phyloP scores from a whole-genome alignment of 1,140 invertebrate species.

The Dolichoris vasculosae region DNA sequence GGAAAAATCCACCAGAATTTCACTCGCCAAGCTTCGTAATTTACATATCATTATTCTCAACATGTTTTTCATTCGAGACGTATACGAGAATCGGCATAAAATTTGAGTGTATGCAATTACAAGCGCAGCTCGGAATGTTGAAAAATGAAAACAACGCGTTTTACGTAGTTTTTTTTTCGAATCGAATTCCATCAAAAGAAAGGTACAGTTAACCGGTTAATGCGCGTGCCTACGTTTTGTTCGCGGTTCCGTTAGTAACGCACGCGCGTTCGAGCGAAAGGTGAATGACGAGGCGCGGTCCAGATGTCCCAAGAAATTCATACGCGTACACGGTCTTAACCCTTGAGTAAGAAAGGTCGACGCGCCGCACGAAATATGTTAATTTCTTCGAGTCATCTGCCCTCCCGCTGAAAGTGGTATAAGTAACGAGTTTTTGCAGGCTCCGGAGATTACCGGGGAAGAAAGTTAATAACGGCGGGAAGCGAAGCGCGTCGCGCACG shows the following conservation, averaged over 20 bases:
- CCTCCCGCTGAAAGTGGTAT: conserved; percentile 53
- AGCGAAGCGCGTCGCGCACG: conserved; percentile 55
- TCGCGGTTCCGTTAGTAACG: conserved; percentile 12
- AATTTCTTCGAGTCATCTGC: conserved; percentile 54
- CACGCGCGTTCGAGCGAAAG: not conserved
- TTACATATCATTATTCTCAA: conserved; percentile 8
- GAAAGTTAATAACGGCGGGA: conserved; percentile 55
- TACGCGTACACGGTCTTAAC: not conserved
- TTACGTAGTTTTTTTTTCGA: not conserved
- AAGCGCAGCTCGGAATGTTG: not conserved
- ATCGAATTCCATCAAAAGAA: conserved; percentile 38
- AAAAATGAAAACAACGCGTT: not conserved
- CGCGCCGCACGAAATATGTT: conserved; percentile 60
- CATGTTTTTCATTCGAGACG: not conserved
- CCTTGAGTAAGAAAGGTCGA: not conserved
- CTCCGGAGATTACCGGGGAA: conserved; percentile 59
- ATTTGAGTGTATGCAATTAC: not conserved
- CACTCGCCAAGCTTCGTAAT: not conserved
- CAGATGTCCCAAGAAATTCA: not conserved
- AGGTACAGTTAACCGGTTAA: conserved; percentile 10
- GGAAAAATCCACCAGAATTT: not conserved
- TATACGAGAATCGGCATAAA: not conserved
- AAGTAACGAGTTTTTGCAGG: conserved; percentile 63
- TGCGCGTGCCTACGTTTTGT: not conserved
- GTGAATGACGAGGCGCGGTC: conserved; percentile 4